Conservation (phyloP, 2,888 invertebrate genomes). For the Eupsilia transversa region DNA sequence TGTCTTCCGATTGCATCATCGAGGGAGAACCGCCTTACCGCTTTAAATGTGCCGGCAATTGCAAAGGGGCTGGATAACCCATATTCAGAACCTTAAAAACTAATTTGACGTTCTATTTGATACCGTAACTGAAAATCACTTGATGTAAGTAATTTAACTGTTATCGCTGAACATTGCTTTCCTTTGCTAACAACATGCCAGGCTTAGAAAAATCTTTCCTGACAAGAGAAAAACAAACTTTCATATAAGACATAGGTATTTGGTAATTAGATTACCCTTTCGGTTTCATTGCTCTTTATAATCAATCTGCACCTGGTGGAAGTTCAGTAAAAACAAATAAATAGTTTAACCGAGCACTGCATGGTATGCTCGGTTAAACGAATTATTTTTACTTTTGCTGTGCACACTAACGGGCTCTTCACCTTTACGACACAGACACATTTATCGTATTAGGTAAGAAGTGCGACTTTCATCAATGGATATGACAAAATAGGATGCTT, state of each 20-base stretch:
- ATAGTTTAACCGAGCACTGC: neutral
- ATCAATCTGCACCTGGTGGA: neutral
- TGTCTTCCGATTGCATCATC: neutral
- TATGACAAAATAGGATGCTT: neutral
- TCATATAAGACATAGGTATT: neutral
- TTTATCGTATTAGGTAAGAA: neutral
- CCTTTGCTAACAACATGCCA: neutral
- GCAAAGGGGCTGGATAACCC: neutral
- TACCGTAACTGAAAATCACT: neutral
- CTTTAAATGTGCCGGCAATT: neutral
- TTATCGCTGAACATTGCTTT: neutral
- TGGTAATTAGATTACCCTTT: constrained; percentile 4
- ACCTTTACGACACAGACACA: neutral
- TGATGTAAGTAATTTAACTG: neutral
- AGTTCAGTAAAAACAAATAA: neutral
- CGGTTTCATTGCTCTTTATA: neutral
- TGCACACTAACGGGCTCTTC: neutral
- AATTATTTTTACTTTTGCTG: neutral
- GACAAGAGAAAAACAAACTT: neutral
- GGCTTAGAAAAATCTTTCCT: neutral
- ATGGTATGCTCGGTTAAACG: neutral
- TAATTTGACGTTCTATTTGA: neutral
- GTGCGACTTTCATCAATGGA: constrained; percentile 1
- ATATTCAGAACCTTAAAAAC: neutral
- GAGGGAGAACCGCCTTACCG: neutral